Conservation (phyloP, 37 sponge, comb jelly and placozoan species). For the Halisarca cf. caerulea region DNA sequence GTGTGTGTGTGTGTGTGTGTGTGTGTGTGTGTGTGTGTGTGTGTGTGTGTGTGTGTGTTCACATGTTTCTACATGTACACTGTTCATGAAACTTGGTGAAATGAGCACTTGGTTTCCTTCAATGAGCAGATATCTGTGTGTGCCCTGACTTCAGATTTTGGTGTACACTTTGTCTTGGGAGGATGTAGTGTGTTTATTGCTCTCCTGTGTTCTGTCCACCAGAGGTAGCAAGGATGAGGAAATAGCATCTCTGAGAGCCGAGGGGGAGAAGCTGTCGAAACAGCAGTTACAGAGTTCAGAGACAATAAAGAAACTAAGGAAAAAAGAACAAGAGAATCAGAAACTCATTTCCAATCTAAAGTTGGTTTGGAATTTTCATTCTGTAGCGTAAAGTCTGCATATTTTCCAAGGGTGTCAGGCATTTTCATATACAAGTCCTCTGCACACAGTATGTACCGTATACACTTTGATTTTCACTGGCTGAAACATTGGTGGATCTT, state of each 20-base stretch:
- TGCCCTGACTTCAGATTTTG: too few species aligned
- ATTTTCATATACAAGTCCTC: too few species aligned
- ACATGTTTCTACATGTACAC: not conserved
- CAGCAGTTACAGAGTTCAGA: slow-evolving; percentile 81
- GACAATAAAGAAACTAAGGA: slow-evolving; percentile 88
- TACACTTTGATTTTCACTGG: too few species aligned
- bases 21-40: not conserved
- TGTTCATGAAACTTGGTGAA: too few species aligned
- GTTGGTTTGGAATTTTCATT: slow-evolving; percentile 32
- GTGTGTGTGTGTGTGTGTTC: not conserved
- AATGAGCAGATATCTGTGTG: not conserved
- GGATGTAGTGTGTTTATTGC: too few species aligned
- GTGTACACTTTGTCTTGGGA: too few species aligned
- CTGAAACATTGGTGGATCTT: too few species aligned
- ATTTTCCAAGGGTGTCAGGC: not conserved
- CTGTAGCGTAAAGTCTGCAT: not conserved
- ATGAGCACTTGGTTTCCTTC: not conserved
- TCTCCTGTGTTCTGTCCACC: too few species aligned
- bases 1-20: not conserved
- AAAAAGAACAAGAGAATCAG: slow-evolving; percentile 81
- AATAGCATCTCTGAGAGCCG: slow-evolving; percentile 77
- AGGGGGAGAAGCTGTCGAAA: slow-evolving; percentile 89
- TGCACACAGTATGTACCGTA: too few species aligned
- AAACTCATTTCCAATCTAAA: slow-evolving; percentile 64
- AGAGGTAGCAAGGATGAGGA: slow-evolving; percentile 70